Conservation (phyloP, 1,140 invertebrate species). For the Drepana arcuata region DNA sequence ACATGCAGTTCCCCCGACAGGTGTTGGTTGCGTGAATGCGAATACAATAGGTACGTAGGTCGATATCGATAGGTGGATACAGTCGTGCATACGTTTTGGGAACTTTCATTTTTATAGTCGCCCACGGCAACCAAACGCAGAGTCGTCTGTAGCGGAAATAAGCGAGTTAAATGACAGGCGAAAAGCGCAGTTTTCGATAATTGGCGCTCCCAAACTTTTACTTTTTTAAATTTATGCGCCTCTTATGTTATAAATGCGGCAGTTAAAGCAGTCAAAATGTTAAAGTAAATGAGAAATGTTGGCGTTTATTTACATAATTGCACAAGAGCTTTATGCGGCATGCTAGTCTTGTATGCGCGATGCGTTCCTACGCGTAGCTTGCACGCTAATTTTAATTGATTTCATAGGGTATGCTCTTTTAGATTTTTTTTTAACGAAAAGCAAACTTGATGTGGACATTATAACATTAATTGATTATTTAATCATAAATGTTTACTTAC, state of each 20-base stretch:
- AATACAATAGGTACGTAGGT: too few relatives aligned
- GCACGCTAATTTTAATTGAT: too few relatives aligned
- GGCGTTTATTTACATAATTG: conserved; percentile 50
- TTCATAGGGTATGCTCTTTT: too few relatives aligned
- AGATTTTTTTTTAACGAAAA: too few relatives aligned
- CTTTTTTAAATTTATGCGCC: conserved; percentile 20
- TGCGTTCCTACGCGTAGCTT: conserved; percentile 14
- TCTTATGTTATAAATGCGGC: too few relatives aligned
- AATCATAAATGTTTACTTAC: too few relatives aligned
- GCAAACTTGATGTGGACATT: too few relatives aligned
- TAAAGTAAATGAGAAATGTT: conserved; percentile 26
- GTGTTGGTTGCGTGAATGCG: conserved; percentile 17
- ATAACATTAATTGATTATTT: too few relatives aligned
- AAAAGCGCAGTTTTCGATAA: conserved; percentile 6
- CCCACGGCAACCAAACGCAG: conserved; percentile 10
- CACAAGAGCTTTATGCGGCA: conserved; percentile 36
- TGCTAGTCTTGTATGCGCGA: conserved; percentile 44
- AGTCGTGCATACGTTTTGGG: too few relatives aligned
- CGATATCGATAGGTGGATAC: too few relatives aligned
- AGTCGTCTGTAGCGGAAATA: neutral
- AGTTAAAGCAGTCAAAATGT: conserved; percentile 7
- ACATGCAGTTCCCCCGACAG: conserved; percentile 24
- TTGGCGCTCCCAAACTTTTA: conserved; percentile 18
- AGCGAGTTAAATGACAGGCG: neutral
- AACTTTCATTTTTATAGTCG: conserved; percentile 33